These are phyloP conservation scores for Athene noctua DNA, from an alignment of 2,113 vertebrate genomes.

Conservation along the genomic window DNA sequence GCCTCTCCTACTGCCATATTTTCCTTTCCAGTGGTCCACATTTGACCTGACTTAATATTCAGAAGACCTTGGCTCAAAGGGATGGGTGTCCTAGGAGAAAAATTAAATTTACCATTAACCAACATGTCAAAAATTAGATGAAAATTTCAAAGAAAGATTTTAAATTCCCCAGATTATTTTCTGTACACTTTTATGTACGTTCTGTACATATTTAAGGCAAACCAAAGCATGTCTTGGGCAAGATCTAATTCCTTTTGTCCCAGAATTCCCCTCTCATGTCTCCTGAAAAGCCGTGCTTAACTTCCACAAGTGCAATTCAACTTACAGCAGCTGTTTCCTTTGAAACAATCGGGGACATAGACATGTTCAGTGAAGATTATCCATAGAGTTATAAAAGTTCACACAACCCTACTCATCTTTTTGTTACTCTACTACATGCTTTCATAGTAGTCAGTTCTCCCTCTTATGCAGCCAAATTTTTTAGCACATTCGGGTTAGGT, in stretches of 20 bases:
- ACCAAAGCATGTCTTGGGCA: background rate
- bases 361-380: background rate
- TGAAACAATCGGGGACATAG: background rate
- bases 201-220: background rate
- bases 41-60: background rate
- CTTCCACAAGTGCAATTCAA: background rate
- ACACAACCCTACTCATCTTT: background rate
- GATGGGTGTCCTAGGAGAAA: background rate
- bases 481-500: background rate
- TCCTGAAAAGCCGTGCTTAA: background rate
- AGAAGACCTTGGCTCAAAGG: background rate
- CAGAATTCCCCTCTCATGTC: background rate
- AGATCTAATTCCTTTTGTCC: background rate
- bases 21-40: background rate
- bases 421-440: background rate
- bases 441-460: background rate
- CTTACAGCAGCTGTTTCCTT: background rate
- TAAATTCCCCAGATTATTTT: constrained; percentile 8
- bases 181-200: background rate
- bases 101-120: background rate
- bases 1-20: background rate
- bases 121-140: background rate
- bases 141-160: constrained; percentile 23
- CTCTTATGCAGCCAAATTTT: background rate
- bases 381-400: background rate